phyloP scores from a whole-genome alignment of 2,888 invertebrate genomes.

The Drosophila aldrichi region DNA sequence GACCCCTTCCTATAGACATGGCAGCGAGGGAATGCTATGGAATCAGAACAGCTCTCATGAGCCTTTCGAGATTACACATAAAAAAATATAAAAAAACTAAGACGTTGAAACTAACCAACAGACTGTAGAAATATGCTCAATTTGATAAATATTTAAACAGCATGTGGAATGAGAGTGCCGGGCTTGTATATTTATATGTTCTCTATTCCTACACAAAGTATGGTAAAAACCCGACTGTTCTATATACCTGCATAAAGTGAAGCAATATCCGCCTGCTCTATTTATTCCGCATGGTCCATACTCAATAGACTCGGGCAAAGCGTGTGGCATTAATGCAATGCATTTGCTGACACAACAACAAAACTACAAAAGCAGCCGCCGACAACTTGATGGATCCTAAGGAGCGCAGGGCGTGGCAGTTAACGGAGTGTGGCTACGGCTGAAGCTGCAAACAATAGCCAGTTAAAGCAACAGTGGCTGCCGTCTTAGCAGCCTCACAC shows the following conservation, averaged over 20 bases:
- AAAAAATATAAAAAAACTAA: no score
- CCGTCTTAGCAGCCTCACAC: conserved; percentile 44
- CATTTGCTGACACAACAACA: conserved; percentile 57
- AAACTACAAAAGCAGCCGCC: conserved; percentile 25
- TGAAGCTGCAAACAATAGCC: conserved; percentile 65
- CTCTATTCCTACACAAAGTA: neutral
- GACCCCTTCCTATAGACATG: no score
- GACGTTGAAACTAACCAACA: neutral
- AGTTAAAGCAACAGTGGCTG: conserved; percentile 68
- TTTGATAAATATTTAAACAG: no score
- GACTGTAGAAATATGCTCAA: neutral
- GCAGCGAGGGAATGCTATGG: no score
- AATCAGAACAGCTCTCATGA: no score
- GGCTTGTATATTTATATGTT: no score
- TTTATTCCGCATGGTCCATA: conserved; percentile 4
- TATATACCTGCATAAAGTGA: neutral
- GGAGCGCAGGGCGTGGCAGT: conserved; percentile 1
- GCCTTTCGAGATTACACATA: no score
- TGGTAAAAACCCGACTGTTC: neutral
- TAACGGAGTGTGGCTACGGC: neutral
- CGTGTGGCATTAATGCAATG: conserved; percentile 71
- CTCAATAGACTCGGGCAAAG: conserved; percentile 22
- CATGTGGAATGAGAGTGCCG: no score
- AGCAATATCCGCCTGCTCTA: conserved; percentile 28
- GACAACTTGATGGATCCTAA: conserved; percentile 22